Evolutionary conservation across 2,113 vertebrate species (phyloP), one percentile per base, ranked within the genome.

Genomic region (Tor tambroides): DNA sequence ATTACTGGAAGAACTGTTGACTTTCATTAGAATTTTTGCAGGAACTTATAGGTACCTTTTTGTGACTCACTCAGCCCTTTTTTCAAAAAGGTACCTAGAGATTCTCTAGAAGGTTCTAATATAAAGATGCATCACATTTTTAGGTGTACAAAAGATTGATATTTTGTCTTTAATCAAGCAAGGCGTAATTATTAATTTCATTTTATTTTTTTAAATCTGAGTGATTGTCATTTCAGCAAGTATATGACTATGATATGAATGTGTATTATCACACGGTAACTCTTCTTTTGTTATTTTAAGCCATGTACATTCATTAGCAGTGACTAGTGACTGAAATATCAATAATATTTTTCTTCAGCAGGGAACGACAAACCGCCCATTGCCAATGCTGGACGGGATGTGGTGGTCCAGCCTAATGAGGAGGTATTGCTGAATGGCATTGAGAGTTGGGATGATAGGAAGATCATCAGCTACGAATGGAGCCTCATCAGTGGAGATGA

Each of bases 381-480:
- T 80, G 93, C 94, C 54, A 93, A 94, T 26, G 92, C 94, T 2
- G 94, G 95, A 30, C 91, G 84, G 83, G 96, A 97, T 88, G 84
- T 96, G 85, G 94, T 93, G 67, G 93, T 96, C 0, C 96, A 97
- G 91, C 96, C 96, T 0, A 92, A 94, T 1, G 90, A 94, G 9
- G 81, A 85, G 0, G 94, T 98, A 76, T 88, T 90, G 5, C 93
- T 99, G 75, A 96, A 93, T 38, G 96, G 95, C 71, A 88, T 92
- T 4, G 95, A 96, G 86, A 97, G 95, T 87, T 90, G 91, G 0
- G 93, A 94, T 23, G 92, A 95, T 80, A 86, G 71, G 17, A 89
- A 90, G 0, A 95, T 97, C 89, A 79, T 74, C 6, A 87, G 67
- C 28, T 97, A 96, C 59, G 19, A 92, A 0, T 99, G 98, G 98